phyloP scores from a whole-genome alignment of 2,888 invertebrate species.

The Auanema freiburgensis region DNA sequence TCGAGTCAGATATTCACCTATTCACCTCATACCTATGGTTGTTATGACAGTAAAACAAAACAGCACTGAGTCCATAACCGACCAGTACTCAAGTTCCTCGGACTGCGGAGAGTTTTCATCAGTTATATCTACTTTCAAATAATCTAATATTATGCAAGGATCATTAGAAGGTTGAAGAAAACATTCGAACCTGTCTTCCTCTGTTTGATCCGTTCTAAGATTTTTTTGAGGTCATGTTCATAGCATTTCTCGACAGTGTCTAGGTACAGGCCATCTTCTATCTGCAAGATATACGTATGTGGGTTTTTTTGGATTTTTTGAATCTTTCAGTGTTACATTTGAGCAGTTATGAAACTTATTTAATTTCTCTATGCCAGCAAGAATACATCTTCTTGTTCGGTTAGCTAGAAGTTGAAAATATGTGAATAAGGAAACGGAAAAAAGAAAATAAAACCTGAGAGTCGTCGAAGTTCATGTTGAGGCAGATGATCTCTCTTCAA shows the following conservation, averaged over 20 bases:
- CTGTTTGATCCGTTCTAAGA: constrained; percentile 9
- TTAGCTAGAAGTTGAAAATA: constrained; percentile 43
- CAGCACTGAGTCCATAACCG: constrained; percentile 53
- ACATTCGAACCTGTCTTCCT: constrained; percentile 2
- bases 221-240: constrained; percentile 23
- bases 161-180: neutral
- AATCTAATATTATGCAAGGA: constrained; percentile 5
- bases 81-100: constrained; percentile 40
- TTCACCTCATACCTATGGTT: constrained; percentile 46
- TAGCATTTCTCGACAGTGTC: constrained; percentile 35
- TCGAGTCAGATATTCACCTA: neutral
- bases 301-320: neutral
- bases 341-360: constrained; percentile 31
- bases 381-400: constrained; percentile 51
- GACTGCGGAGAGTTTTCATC: constrained; percentile 16
- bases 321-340: constrained; percentile 5
- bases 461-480: neutral
- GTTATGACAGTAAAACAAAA: constrained; percentile 63
- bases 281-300: neutral
- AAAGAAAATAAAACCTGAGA: neutral
- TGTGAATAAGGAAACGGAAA: neutral
- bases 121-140: constrained; percentile 15
- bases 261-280: constrained; percentile 5
- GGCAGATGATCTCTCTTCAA: neutral
- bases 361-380: constrained; percentile 37